These are phyloP conservation scores for Panagrolaimus sp. DNA, from an alignment of 1,140 invertebrate species.

Conservation along the genomic window DNA sequence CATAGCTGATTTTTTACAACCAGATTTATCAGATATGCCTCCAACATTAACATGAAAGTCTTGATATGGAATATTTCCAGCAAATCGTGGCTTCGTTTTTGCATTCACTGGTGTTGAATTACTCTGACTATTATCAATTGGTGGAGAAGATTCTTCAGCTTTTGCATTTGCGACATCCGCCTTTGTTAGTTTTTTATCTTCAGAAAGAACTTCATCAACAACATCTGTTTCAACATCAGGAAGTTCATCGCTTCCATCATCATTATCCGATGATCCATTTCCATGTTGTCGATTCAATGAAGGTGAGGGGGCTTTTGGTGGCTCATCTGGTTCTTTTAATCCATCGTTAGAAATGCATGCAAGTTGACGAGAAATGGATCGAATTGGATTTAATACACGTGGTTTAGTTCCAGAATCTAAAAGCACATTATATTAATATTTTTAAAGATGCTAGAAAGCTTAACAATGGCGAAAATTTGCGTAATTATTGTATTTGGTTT, in stretches of 20 bases:
- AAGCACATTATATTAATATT: too few species aligned
- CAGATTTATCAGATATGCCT: too few species aligned
- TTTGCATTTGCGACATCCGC: conserved; percentile 2
- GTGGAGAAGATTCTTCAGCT: not conserved
- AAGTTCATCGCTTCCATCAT: too few species aligned
- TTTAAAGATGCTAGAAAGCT: too few species aligned
- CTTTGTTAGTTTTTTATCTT: too few species aligned
- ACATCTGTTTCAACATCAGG: too few species aligned
- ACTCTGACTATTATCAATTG: not conserved
- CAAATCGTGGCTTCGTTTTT: not conserved
- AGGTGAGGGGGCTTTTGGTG: not conserved
- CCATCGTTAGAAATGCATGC: not conserved
- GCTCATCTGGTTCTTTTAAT: not conserved
- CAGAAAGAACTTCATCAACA: not conserved
- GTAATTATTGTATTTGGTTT: too few species aligned
- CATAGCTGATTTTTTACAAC: conserved; percentile 17
- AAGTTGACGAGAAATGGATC: conserved; percentile 8
- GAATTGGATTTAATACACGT: too few species aligned
- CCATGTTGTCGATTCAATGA: not conserved
- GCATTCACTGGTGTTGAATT: not conserved
- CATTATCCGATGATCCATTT: too few species aligned
- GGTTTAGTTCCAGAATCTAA: too few species aligned
- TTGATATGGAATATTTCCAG: not conserved
- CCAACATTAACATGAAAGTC: not conserved
- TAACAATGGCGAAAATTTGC: too few species aligned